Evolutionary conservation across 2,797 vertebrate genomes (phyloP), one percentile per base, ranked within the genome.

Genomic region (Propithecus perrieri): DNA sequence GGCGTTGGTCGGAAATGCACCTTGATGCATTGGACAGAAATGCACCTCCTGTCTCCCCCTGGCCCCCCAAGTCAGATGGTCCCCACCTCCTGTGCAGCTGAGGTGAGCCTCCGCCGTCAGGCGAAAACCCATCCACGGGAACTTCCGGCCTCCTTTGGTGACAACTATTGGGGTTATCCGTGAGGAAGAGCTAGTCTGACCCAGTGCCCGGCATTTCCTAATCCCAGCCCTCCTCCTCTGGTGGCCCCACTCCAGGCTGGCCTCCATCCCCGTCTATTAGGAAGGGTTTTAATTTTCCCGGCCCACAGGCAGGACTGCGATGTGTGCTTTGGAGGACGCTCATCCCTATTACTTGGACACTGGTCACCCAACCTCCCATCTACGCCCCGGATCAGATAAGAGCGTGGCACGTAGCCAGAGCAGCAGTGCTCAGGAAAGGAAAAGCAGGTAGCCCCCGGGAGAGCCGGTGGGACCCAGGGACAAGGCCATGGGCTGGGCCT

Each of bases 401-500:
- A 26, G 33, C 6, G 38, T 4, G 46, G 53, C 2, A 0, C 22
- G 4, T 2, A 4, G 50, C 78, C 5, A 11, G 43, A 26, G 22
- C 6, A 30, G 26, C 17, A 11, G 41, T 2, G 4, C 15, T 28
- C 2, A 4, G 46, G 67, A 13, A 57, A 10, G 22, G 43, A 30
- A 43, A 35, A 46, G 26, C 43, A 33, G 30, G 48, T 2, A 3
- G 30, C 17, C 57, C n/a, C 76, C 8, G 1, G 28, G 57, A 61
- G 33, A 67, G 22, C 18, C 2, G 0, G 18, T 1, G 33, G 48
- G 7, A 33, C 12, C 43, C 41, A 20, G 28, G 84, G 41, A 14
- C n/a, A 1, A 26, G 22, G 61, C 22, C 48, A 33, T 20, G 11
- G 46, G 57, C 72, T 71, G 69, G 41, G 5, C 11, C 38, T 38